Base-by-base conservation (phyloP, 1,140 invertebrate genomes). In the Drosophila sp. region DNA sequence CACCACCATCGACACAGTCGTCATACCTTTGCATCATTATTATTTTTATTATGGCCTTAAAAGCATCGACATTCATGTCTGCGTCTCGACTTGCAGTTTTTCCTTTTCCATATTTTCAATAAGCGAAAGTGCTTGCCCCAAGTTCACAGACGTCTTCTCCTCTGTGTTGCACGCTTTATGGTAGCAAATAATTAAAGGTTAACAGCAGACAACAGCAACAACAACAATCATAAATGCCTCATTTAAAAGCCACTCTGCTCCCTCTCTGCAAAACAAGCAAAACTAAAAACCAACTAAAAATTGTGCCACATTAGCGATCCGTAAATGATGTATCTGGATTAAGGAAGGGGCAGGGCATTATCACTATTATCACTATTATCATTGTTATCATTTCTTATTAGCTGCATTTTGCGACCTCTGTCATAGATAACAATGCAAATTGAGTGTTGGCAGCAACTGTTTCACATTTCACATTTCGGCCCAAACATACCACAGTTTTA, bases 11-110 rank as follows among this genome's bases (percentile, higher is more conserved):
- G 6, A 13, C 38, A 14, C 50, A 64, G 72, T 63, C 79, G 87
- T 54, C 83, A 89, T 78, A 61, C 83, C 70, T 78, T 82, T 72
- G 79, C 83, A 89, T 89, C 83, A 89, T 89, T 89, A 89, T 89
- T 89, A 89, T 89, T 89, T 89, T 89, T 89, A 89, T 89, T 45
- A 66, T 70, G 77, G 77, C 87, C 83, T 89, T 89, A 89, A 89
- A 89, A 89, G 83, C 76, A 79, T 86, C 64, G 51, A 87, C 83
- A 86, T 83, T 65, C 81, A 64, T 78, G 53, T 59, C 54, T 43
- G 38, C 25, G 64, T 62, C 64, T 74, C 71, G 65, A 63, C 58
- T 71, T 76, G 73, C 73, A 76, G 62, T 72, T 72, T 72, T 71
- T 48, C 46, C 62, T 71, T 16, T 32, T 11, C 32, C 25, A 56